Conservation (phyloP, 2,888 invertebrate species). For the Xanthia icteritia region DNA sequence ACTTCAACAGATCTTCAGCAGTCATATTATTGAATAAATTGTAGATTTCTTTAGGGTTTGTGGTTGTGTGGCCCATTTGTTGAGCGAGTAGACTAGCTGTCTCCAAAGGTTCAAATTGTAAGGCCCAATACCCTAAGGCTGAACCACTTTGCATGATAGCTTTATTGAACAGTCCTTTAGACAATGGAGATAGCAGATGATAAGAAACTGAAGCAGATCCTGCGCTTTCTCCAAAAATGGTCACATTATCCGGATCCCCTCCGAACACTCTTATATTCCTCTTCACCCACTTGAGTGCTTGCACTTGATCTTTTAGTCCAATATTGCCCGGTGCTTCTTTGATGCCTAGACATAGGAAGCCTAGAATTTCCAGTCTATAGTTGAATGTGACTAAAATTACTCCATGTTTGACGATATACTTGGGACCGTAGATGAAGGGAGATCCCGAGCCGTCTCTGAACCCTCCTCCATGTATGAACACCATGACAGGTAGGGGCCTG, state of each 20-base stretch:
- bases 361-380: conserved; percentile 84
- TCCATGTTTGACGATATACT: conserved; percentile 79
- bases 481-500: conserved; percentile 81
- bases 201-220: conserved; percentile 83
- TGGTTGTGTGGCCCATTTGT: conserved; percentile 75
- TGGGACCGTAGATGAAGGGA: conserved; percentile 83
- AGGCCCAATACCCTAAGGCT: conserved; percentile 83
- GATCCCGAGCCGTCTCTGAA: conserved; percentile 84
- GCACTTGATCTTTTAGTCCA: conserved; percentile 86
- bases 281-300: conserved; percentile 83
- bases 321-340: conserved; percentile 85
- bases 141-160: conserved; percentile 86
- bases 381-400: conserved; percentile 85
- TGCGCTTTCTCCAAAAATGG: conserved; percentile 87
- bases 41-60: conserved; percentile 78
- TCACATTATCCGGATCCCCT: conserved; percentile 84
- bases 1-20: conserved; percentile 73
- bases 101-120: conserved; percentile 82
- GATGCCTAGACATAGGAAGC: conserved; percentile 84
- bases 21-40: conserved; percentile 75
- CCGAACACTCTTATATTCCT: conserved; percentile 82
- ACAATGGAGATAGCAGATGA: conserved; percentile 83
- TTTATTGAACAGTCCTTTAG: conserved; percentile 82
- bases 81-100: conserved; percentile 78
- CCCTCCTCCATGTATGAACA: conserved; percentile 87